phyloP scores from a whole-genome alignment of 2,888 invertebrate genomes.

The Athalia circularis region DNA sequence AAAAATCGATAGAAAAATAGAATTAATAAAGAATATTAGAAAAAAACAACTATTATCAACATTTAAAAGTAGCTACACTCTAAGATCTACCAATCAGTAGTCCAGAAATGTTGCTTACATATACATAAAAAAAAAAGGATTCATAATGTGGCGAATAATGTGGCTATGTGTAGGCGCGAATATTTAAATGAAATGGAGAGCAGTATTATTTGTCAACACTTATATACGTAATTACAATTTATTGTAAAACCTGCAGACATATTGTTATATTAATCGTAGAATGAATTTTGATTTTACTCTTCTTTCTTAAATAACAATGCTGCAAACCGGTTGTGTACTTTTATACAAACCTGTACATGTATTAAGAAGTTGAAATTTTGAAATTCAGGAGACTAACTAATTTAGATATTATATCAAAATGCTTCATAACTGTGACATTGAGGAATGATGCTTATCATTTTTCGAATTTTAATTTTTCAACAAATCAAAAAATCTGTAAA shows the following conservation, averaged over 20 bases:
- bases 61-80: neutral
- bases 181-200: no score
- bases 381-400: neutral
- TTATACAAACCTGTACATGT: neutral
- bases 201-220: conserved; percentile 1
- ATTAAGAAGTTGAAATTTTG: neutral
- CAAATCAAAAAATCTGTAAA: no score
- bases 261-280: conserved; percentile 24
- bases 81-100: neutral
- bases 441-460: no score
- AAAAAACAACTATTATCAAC: neutral
- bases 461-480: no score
- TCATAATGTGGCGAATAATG: no score
- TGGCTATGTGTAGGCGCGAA: no score
- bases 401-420: no score
- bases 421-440: no score
- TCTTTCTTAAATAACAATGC: conserved; percentile 1
- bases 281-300: conserved; percentile 14
- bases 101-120: no score
- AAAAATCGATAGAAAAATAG: conserved; percentile 3
- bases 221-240: conserved; percentile 31
- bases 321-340: no score
- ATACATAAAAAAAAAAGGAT: no score
- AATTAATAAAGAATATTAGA: neutral
- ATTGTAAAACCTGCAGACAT: conserved; percentile 28